A percentile compares a stretch with the other conserved stretches of the same genome.
phyloP scores from a whole-genome alignment of 2,113 vertebrate species.

The Malurus elegans region DNA sequence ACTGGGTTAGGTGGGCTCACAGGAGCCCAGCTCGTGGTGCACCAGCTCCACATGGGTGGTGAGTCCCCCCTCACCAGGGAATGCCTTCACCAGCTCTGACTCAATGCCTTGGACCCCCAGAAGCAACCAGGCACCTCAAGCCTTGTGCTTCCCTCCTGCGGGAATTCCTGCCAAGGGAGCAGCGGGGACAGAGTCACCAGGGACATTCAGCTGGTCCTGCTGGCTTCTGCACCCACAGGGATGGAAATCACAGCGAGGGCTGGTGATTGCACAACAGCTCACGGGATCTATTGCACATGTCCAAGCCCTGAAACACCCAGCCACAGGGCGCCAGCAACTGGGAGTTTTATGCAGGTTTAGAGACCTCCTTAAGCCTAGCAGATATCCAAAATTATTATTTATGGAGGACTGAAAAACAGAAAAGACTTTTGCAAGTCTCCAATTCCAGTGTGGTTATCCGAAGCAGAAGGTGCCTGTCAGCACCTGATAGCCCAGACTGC shows the following conservation, averaged over 20 bases:
- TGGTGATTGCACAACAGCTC: rapidly evolving
- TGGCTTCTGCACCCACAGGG: rapidly evolving
- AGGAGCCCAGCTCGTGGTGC: background rate
- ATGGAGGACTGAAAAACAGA: background rate
- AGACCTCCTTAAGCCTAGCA: background rate
- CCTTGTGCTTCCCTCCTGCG: background rate
- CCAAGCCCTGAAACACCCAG: background rate
- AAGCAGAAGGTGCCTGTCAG: background rate
- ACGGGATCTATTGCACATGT: background rate
- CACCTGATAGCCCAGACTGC: background rate
- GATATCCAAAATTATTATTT: background rate
- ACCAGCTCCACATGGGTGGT: rapidly evolving
- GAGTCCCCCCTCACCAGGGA: background rate
- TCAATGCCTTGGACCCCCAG: background rate
- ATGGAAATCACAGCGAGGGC: rapidly evolving
- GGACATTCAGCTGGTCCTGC: background rate
- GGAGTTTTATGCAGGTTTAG: background rate
- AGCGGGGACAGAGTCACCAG: background rate
- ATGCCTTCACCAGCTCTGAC: background rate
- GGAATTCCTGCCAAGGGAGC: background rate
- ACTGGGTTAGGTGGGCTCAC: background rate
- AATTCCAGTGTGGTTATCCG: background rate
- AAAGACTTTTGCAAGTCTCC: background rate
- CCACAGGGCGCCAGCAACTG: background rate
- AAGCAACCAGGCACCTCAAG: background rate